Conservation (phyloP, 2,797 vertebrate genomes). For the Novumbra hubbsi region DNA sequence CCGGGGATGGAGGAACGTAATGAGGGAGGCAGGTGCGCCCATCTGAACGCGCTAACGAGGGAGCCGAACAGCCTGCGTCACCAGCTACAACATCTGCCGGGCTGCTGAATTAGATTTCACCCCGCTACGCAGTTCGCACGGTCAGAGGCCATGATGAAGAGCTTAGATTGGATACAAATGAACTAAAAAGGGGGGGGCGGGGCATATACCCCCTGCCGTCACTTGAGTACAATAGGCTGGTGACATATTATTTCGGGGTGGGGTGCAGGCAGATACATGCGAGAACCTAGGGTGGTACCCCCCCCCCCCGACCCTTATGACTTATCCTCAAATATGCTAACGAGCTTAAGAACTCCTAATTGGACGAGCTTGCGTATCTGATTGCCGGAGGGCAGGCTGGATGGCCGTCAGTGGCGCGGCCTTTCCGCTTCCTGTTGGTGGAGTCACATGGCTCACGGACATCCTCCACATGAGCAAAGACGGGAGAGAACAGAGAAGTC, state of each 20-base stretch:
- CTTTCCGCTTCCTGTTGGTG: slow-evolving; percentile 46
- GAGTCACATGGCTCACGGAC: slow-evolving; percentile 30
- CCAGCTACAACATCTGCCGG: slow-evolving; percentile 69
- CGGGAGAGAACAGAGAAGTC: slow-evolving; percentile 41
- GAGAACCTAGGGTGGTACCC: slow-evolving; percentile 41
- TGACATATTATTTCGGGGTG: slow-evolving; percentile 36
- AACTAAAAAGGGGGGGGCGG: background rate
- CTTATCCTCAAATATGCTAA: slow-evolving; percentile 53
- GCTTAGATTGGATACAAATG: slow-evolving; percentile 25
- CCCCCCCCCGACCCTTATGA: slow-evolving; percentile 32
- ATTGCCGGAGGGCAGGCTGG: slow-evolving; percentile 53
- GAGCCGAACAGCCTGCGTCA: slow-evolving; percentile 62
- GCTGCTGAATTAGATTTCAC: slow-evolving; percentile 44
- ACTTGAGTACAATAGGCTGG: slow-evolving; percentile 42
- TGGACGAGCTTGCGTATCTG: slow-evolving; percentile 49
- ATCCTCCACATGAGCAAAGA: slow-evolving; percentile 45
- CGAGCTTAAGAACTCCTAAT: slow-evolving; percentile 65
- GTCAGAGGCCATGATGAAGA: slow-evolving; percentile 51
- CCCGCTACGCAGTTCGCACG: slow-evolving; percentile 42
- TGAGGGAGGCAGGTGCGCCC: slow-evolving; percentile 67
- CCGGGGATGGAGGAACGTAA: slow-evolving; percentile 45
- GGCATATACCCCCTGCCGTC: background rate
- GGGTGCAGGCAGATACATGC: slow-evolving; percentile 23
- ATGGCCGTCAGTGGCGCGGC: slow-evolving; percentile 35
- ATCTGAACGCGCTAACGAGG: slow-evolving; percentile 61